Evolutionary conservation across 2,888 invertebrate species (phyloP), one percentile per base, ranked within the genome.

Genomic region (Neelides folsomi): DNA sequence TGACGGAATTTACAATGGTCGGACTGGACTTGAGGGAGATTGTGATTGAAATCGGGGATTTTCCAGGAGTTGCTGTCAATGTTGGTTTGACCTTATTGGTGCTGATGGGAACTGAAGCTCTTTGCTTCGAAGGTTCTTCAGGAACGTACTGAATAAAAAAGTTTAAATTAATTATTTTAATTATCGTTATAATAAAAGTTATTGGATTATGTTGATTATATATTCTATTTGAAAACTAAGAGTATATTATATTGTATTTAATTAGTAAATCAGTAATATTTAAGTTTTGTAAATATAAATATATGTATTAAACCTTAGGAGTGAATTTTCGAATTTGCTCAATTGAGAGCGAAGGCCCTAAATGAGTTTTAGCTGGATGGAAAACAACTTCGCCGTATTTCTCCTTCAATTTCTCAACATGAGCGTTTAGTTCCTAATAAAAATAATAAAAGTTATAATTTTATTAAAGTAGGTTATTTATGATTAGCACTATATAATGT

Each of bases 321-420:
- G 83, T 75, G 76, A 83, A 79, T 58, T 76, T 68, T 66, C 77
- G 76, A 41, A 85, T 69, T 65, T 83, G 81, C 57, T 77, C 76
- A 8, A 72, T 68, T 60, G 80, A 73, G 50, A 78, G 76, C 9
- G 71, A 68, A 0, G 82, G 79, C 56, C 82, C 80, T 63, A 82
- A 81, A 1, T 73, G 76, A 19, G 80, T 81, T 60, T 80, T 80
- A 65, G 78, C 80, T 1, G 80, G 77, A 0, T 86, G 83, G 70
- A 82, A 83, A 27, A 78, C 74, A 67, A 87, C 88, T 57, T 73
- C 73, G 0, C 83, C 84, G 69, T 81, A 83, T 65, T 79, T 79
- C 39, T 76, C 73, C 54, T 77, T 79, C 57, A 89, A 76, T 64
- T 82, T 82, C 19, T 79, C 73, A 39, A 87, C 81, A 66, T 90